A percentile compares a stretch with the other conserved stretches of the same genome.
Evolutionary conservation across 1,140 invertebrate species (phyloP).

Genomic region (Musca domestica): DNA sequence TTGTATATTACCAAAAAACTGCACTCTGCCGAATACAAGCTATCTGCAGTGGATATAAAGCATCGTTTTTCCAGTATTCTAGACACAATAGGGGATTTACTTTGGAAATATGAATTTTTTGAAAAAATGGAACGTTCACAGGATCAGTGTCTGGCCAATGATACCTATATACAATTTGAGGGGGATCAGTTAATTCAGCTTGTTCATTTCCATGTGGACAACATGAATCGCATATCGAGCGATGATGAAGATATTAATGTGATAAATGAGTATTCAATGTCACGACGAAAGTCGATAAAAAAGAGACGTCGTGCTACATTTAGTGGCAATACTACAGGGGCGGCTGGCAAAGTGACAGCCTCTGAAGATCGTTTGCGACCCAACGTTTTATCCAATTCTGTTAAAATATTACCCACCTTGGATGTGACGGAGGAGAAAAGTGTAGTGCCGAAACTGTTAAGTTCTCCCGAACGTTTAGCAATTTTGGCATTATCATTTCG

Average conservation of each 20-base stretch:
- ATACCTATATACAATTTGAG: conserved; percentile 29
- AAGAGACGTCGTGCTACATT: conserved; percentile 40
- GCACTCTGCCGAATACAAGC: conserved; percentile 45
- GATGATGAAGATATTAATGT: conserved; percentile 41
- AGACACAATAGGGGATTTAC: conserved; percentile 41
- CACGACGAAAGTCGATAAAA: conserved; percentile 37
- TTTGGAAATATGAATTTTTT: conserved; percentile 45
- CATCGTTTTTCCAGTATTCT: conserved; percentile 38
- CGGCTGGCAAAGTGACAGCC: not conserved
- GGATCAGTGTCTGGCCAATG: conserved; percentile 22
- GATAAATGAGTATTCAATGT: conserved; percentile 35
- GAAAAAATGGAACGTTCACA: conserved; percentile 44
- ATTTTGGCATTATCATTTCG: conserved; percentile 47
- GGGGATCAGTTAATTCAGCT: conserved; percentile 41
- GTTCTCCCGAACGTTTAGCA: conserved; percentile 44
- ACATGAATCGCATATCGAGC: conserved; percentile 41
- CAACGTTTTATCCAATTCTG: conserved; percentile 29
- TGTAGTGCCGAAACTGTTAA: conserved; percentile 47
- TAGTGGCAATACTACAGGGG: conserved; percentile 29
- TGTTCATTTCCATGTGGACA: conserved; percentile 38
- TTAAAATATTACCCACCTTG: conserved; percentile 14
- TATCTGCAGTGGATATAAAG: conserved; percentile 32
- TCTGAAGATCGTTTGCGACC: not conserved
- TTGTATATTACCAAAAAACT: conserved; percentile 45
- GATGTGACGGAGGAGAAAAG: conserved; percentile 30